Evolutionary conservation across 64 coral and sea anemone genomes (phyloP).

Genomic region (Pocillopora damicornis): DNA sequence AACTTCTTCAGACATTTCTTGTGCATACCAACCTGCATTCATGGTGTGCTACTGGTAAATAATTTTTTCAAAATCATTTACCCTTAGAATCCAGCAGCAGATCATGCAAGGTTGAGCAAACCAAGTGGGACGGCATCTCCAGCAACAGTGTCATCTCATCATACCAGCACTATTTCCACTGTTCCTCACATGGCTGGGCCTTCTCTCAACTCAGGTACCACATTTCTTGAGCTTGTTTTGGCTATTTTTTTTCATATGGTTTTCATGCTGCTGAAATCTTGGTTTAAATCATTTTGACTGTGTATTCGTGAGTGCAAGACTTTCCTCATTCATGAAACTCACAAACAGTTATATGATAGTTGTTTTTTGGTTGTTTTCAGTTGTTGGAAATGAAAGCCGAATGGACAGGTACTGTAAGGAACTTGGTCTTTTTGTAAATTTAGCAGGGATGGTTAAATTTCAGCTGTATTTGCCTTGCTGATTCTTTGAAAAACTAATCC

Average conservation of each 20-base stretch:
- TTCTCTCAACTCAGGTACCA: constrained; percentile 27
- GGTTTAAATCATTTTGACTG: too few relatives aligned
- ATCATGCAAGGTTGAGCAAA: constrained; percentile 40
- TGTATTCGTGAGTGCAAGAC: too few relatives aligned
- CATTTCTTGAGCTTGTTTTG: background rate
- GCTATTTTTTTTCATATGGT: background rate
- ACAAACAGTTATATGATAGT: background rate
- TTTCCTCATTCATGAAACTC: too few relatives aligned
- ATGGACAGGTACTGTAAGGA: constrained; percentile 25
- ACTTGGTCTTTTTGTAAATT: background rate
- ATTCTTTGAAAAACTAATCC: too few relatives aligned
- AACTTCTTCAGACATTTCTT: too few relatives aligned
- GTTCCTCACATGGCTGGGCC: constrained; percentile 27
- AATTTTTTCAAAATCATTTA: background rate
- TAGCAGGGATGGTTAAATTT: background rate
- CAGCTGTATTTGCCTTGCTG: too few relatives aligned
- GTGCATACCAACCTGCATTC: too few relatives aligned
- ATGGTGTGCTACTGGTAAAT: background rate
- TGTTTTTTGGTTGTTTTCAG: background rate
- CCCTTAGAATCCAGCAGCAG: constrained; percentile 22
- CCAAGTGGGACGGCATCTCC: constrained; percentile 47
- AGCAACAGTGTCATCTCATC: constrained; percentile 30
- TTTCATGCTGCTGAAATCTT: background rate
- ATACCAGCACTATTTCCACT: constrained; percentile 24
- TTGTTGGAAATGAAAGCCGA: constrained; percentile 26